Evolutionary conservation across 2,888 invertebrate genomes (phyloP).

Genomic region (Autographa gamma): DNA sequence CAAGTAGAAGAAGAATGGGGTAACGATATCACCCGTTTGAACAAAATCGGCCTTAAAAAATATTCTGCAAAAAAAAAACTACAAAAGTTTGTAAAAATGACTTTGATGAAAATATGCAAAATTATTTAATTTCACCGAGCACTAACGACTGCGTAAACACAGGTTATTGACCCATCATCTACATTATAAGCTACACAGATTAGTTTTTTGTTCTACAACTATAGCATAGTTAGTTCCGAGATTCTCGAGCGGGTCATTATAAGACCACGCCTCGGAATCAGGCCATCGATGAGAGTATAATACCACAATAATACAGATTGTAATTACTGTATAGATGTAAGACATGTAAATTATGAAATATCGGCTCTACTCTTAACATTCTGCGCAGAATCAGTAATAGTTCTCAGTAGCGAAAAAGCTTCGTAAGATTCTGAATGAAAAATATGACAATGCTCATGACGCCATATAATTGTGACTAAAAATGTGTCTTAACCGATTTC

Average conservation of each 20-base stretch:
- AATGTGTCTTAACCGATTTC: too few species aligned
- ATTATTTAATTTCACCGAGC: neutral
- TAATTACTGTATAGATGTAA: neutral
- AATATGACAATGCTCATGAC: too few species aligned
- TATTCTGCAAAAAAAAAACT: too few species aligned
- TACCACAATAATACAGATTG: neutral
- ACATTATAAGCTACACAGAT: slow-evolving; percentile 13
- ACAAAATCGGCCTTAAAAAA: too few species aligned
- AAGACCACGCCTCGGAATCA: slow-evolving; percentile 26
- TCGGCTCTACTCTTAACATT: too few species aligned
- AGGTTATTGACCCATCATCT: neutral
- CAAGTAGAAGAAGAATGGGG: too few species aligned
- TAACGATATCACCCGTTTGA: too few species aligned
- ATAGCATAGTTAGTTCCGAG: slow-evolving; percentile 24
- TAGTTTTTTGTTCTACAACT: slow-evolving; percentile 31
- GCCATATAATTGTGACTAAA: too few species aligned
- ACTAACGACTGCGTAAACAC: neutral
- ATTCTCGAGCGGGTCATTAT: slow-evolving; percentile 29
- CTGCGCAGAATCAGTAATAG: too few species aligned
- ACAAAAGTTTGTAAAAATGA: neutral
- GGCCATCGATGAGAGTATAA: slow-evolving; percentile 12
- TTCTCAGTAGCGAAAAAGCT: too few species aligned
- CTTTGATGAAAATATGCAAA: neutral
- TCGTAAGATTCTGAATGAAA: too few species aligned
- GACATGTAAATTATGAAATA: too few species aligned